Percentiles rank a stretch among this genome's conserved stretches.
Conservation (phyloP, 2,113 vertebrate genomes). For the Cyprinus carpio region DNA sequence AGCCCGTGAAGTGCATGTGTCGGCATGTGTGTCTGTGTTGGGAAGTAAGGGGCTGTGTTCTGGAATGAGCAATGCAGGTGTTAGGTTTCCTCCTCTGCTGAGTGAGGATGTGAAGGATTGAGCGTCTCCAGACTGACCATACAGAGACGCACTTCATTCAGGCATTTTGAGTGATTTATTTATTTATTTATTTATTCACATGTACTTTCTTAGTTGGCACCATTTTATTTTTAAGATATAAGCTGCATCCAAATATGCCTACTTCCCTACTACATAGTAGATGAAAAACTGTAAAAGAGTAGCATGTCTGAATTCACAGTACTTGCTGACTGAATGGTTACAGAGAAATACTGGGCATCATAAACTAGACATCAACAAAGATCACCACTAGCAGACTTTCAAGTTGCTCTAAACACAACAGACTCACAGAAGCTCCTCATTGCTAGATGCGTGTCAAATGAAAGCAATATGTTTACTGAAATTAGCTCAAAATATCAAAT, state of each 20-base stretch:
- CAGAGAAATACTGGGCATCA: too few species aligned
- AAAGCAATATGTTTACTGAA: too few species aligned
- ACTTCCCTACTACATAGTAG: neutral
- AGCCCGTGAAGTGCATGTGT: neutral
- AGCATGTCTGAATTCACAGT: too few species aligned
- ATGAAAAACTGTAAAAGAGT: neutral
- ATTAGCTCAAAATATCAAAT: too few species aligned
- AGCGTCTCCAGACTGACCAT: neutral
- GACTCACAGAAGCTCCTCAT: too few species aligned
- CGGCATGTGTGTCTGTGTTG: neutral
- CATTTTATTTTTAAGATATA: neutral
- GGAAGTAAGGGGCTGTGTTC: neutral
- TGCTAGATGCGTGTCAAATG: too few species aligned
- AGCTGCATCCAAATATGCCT: neutral
- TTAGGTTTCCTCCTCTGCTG: slow-evolving; percentile 2
- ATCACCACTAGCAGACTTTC: too few species aligned
- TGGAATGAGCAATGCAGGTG: slow-evolving; percentile 17
- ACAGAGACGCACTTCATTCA: neutral
- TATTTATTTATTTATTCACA: neutral
- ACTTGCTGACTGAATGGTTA: too few species aligned
- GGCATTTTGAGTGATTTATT: neutral
- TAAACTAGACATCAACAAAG: too few species aligned
- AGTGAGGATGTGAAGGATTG: neutral
- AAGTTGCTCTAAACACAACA: too few species aligned
- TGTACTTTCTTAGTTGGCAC: neutral